Conservation (phyloP, 2,888 invertebrate genomes). For the Gymnoscelis rufifasciata region DNA sequence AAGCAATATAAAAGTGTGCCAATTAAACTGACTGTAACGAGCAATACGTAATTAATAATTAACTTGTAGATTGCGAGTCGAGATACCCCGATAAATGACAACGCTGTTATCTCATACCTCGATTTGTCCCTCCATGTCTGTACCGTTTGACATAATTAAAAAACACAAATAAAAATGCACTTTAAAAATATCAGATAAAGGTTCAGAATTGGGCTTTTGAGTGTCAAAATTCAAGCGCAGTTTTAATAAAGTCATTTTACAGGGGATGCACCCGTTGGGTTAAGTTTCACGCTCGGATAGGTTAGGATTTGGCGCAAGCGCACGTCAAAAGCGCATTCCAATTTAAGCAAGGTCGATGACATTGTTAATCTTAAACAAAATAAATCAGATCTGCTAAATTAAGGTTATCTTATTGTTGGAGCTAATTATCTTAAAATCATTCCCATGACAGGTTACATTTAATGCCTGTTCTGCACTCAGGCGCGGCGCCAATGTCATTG, state of each 20-base stretch:
- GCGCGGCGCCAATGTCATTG: slow-evolving; percentile 1
- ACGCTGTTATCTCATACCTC: slow-evolving; percentile 30
- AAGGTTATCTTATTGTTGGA: slow-evolving; percentile 17
- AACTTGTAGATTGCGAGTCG: slow-evolving; percentile 66
- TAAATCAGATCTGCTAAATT: slow-evolving; percentile 18
- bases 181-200: slow-evolving; percentile 6
- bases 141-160: slow-evolving; percentile 34
- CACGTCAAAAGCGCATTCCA: slow-evolving; percentile 31
- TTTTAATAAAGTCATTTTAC: slow-evolving; percentile 30
- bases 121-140: slow-evolving; percentile 39
- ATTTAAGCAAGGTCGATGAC: slow-evolving; percentile 20
- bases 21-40: slow-evolving; percentile 10
- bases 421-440: slow-evolving; percentile 22
- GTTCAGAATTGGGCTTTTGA: not conserved
- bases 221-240: slow-evolving; percentile 17
- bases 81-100: slow-evolving; percentile 58
- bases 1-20: slow-evolving; percentile 2
- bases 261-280: slow-evolving; percentile 63
- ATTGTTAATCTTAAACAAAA: slow-evolving; percentile 14
- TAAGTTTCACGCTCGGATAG: slow-evolving; percentile 58
- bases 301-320: slow-evolving; percentile 36
- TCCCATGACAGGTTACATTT: slow-evolving; percentile 27
- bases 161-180: slow-evolving; percentile 16
- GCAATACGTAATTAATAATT: slow-evolving; percentile 52
- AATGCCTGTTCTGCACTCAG: not conserved